Base-by-base conservation (phyloP, 2,888 invertebrate species). In the Pammene fasciana region DNA sequence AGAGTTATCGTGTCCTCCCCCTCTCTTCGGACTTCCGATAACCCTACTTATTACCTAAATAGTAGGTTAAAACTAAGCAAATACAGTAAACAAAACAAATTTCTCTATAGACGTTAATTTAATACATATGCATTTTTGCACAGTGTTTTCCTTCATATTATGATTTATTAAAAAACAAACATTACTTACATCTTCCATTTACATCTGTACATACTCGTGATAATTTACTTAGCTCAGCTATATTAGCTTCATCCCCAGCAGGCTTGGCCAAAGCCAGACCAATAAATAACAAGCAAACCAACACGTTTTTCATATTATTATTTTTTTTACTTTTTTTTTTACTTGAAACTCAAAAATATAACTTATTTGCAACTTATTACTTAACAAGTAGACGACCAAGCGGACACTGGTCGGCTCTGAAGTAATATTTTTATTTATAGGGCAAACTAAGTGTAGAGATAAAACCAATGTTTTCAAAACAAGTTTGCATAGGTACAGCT, bases 121-220 rank as follows among this genome's bases (percentile, higher is more conserved):
- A n/a, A n/a, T n/a, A n/a, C n/a, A n/a, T n/a, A n/a, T n/a, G n/a
- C n/a, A 26, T 4, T 26, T 26, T 26, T 26, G 26, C 26, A n/a
- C n/a, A n/a, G n/a, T n/a, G n/a, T n/a, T n/a, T n/a, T n/a, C n/a
- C n/a, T n/a, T n/a, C n/a, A n/a, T n/a, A n/a, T n/a, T 14, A 4
- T 48, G 14, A 43, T 3, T 48, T 0, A 38, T n/a, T n/a, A n/a
- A n/a, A n/a, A n/a, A 38, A 38, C 10, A 16, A 48, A 48, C 48
- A n/a, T n/a, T 70, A 84, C 86, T 85, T 73, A 87, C 87, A 87
- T 75, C n/a, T 75, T 14, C 85, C 85, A 34, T 74, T 1, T 5
- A 78, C 67, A 26, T 82, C 87, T 7, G 80, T 79, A 38, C 87
- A 88, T 0, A 87, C 87, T 4, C 85, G 74, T 0, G 54, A 54